Conservation (phyloP, 2,888 invertebrate species). For the Dastarcus helophoroides region DNA sequence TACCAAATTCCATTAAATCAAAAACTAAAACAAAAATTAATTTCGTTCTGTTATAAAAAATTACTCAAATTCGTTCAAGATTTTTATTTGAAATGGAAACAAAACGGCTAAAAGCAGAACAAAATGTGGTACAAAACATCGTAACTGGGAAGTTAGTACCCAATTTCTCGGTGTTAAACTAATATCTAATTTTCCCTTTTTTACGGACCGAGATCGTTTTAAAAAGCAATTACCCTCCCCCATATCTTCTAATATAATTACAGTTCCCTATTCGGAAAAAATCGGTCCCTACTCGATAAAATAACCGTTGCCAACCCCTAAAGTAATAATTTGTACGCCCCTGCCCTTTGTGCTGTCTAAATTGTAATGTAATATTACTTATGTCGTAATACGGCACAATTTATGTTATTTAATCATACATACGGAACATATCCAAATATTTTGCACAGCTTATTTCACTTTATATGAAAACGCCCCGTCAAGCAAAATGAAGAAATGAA, state of each 20-base stretch:
- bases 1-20: no score
- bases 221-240: constrained; percentile 36
- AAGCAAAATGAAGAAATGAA: no score
- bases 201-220: constrained; percentile 27
- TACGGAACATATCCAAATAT: no score
- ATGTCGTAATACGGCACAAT: constrained; percentile 28
- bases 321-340: constrained; percentile 19
- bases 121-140: no score
- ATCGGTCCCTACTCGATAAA: constrained; percentile 27
- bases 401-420: constrained; percentile 32
- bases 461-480: no score
- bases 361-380: constrained; percentile 33
- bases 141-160: constrained; percentile 19
- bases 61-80: no score
- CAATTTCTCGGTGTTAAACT: constrained; percentile 20
- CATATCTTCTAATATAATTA: constrained; percentile 33
- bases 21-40: no score
- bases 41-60: no score
- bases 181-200: constrained; percentile 21
- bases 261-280: constrained; percentile 26
- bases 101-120: no score
- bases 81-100: no score
- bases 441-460: no score
- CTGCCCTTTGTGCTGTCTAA: constrained; percentile 15
- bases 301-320: constrained; percentile 25